Evolutionary conservation across 2,888 invertebrate genomes (phyloP), one percentile per base, ranked within the genome.

Genomic region (Andrena haemorrhoa): DNA sequence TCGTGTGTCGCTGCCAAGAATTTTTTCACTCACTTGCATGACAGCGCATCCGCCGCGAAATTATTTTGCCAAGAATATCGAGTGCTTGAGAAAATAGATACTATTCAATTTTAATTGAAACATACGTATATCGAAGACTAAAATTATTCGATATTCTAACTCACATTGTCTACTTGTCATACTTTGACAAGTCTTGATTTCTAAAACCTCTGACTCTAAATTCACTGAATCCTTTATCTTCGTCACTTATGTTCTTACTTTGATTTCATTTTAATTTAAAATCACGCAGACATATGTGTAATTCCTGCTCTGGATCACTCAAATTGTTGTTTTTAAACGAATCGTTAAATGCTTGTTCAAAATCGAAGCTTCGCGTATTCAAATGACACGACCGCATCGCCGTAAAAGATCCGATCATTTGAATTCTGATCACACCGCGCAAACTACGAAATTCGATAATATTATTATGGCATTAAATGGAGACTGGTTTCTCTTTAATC

Each of bases 1-100:
- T 60, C 53, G 66, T 31, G 35, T 66, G 61, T 66, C 70, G 47
- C 65, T 26, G 77, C 49, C 71, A 72, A 66, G 47, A 70, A 49
- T 68, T 77, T 53, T 12, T 65, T 23, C 12, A n/a, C 7, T 23
- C 16, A 47, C 35, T 41, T 23, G 20, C 26, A 23, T 47, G 20
- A 31, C 41, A 41, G 41, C 16, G 4, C 16, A 23, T 4, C 10
- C 10, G 33, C 10, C 10, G n/a, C 23, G 49, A 20, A n/a, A 64
- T 60, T 31, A 29, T 41, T 16, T 47, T 12, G 51, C 51, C n/a
- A 20, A 20, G 20, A 20, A 51, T 51, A 7, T 8, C n/a, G 51
- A 51, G 51, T 51, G 51, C 20, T 8, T 51, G 51, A 51, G 8
- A 20, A n/a, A 2, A 51, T n/a, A 20, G 20, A 51, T 6, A 20